Evolutionary conservation across 2,797 vertebrate genomes (phyloP).

Genomic region (Gymnothorax reevesii): DNA sequence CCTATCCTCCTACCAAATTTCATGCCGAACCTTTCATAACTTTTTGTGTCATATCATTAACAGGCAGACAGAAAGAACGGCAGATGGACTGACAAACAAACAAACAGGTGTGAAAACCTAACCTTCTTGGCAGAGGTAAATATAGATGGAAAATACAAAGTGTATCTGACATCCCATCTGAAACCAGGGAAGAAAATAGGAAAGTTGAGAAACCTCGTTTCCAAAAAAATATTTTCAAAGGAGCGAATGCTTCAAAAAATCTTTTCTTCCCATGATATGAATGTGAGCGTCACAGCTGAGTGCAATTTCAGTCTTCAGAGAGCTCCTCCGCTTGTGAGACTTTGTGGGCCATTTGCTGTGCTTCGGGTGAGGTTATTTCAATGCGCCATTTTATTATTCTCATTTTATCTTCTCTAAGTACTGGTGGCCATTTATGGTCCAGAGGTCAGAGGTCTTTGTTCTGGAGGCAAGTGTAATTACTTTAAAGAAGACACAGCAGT

Average conservation of each 20-base stretch:
- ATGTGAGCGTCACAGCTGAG: constrained; percentile 27
- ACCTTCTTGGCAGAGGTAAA: neutral
- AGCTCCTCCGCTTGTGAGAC: constrained; percentile 17
- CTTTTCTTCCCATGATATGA: constrained; percentile 15
- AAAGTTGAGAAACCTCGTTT: neutral
- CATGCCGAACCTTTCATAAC: too few species aligned
- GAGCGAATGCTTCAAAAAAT: constrained; percentile 6
- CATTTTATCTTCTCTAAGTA: neutral
- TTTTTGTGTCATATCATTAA: too few species aligned
- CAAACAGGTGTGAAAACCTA: too few species aligned
- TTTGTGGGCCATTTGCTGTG: constrained; percentile 21
- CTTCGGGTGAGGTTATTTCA: constrained; percentile 24
- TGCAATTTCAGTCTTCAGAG: constrained; percentile 33
- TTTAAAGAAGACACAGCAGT: neutral
- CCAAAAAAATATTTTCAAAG: neutral
- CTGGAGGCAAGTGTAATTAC: neutral
- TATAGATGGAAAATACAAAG: neutral
- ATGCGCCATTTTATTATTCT: neutral
- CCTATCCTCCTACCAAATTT: too few species aligned
- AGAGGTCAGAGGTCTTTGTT: neutral
- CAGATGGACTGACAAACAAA: too few species aligned
- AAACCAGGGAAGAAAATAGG: neutral
- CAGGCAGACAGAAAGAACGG: too few species aligned
- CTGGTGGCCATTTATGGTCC: neutral
- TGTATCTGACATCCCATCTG: neutral